Conservation (phyloP, 2,797 vertebrate genomes). For the Mustela erminea region DNA sequence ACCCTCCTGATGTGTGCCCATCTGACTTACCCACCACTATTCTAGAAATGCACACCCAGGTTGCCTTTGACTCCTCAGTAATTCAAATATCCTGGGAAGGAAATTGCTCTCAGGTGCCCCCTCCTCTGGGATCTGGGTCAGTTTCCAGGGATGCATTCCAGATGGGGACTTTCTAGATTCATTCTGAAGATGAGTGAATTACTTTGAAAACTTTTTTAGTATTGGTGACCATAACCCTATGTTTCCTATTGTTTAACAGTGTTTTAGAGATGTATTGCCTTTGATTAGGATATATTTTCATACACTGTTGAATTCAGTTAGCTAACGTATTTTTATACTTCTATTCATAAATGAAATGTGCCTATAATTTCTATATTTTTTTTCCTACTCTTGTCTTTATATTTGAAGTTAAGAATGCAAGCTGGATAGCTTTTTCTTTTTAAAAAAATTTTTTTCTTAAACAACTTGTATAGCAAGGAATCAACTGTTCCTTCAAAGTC, state of each 20-base stretch:
- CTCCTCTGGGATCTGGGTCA: not conserved
- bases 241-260: not conserved
- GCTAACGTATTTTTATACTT: not conserved
- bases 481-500: not conserved
- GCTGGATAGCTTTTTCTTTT: not conserved
- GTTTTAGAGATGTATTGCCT: not conserved
- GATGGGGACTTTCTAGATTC: not conserved
- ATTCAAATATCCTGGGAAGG: not conserved
- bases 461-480: not conserved
- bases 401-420: not conserved
- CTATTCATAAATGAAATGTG: not conserved
- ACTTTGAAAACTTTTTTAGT: not conserved
- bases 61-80: not conserved
- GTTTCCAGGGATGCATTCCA: not conserved
- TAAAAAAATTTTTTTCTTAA: not conserved
- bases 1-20: not conserved
- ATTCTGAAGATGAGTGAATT: not conserved
- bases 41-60: not conserved
- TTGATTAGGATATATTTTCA: not conserved
- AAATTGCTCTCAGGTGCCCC: not conserved
- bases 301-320: not conserved
- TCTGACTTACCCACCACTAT: not conserved
- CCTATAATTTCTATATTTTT: not conserved
- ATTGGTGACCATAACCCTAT: not conserved
- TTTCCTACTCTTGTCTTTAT: not conserved